phyloP scores from a whole-genome alignment of 2,797 vertebrate genomes.

The Ctenopoma kingsleyae region DNA sequence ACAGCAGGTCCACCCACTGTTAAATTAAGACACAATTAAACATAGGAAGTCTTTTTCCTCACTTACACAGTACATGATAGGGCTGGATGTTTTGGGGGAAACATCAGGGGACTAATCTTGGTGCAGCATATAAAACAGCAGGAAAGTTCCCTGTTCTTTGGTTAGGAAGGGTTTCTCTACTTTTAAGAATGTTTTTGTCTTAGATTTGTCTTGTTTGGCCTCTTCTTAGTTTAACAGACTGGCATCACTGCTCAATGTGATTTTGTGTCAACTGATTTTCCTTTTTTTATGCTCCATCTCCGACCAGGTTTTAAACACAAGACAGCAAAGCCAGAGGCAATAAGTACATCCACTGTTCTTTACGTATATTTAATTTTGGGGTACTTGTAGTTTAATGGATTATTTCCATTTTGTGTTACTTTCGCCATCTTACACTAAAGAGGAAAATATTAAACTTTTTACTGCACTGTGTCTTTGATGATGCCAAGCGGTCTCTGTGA shows the following conservation, averaged over 20 bases:
- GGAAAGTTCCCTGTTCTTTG: neutral
- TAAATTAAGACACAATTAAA: constrained; percentile 26
- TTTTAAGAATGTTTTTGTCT: constrained; percentile 15
- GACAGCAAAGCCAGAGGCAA: constrained; percentile 1
- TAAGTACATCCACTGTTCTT: too few species aligned
- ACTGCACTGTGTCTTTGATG: too few species aligned
- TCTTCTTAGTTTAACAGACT: constrained; percentile 2
- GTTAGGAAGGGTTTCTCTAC: neutral
- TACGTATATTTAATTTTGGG: too few species aligned
- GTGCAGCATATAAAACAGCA: constrained; percentile 32
- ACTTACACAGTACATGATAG: neutral
- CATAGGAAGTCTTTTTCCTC: constrained; percentile 2
- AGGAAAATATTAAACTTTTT: too few species aligned
- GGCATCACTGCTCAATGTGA: constrained; percentile 5
- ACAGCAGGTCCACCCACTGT: constrained; percentile 27
- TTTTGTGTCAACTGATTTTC: constrained; percentile 7
- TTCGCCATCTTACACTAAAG: too few species aligned
- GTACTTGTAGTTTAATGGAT: too few species aligned
- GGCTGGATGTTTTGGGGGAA: constrained; percentile 14
- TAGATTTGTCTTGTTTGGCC: neutral
- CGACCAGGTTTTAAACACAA: constrained; percentile 14
- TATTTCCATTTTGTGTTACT: too few species aligned
- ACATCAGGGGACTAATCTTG: constrained; percentile 15
- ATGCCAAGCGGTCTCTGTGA: constrained; percentile 12
- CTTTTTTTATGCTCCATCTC: neutral